A percentile compares a stretch with the other conserved stretches of the same genome.
Evolutionary conservation across 2,888 invertebrate species (phyloP).

Genomic region (Lissocephala sabroskyi): DNA sequence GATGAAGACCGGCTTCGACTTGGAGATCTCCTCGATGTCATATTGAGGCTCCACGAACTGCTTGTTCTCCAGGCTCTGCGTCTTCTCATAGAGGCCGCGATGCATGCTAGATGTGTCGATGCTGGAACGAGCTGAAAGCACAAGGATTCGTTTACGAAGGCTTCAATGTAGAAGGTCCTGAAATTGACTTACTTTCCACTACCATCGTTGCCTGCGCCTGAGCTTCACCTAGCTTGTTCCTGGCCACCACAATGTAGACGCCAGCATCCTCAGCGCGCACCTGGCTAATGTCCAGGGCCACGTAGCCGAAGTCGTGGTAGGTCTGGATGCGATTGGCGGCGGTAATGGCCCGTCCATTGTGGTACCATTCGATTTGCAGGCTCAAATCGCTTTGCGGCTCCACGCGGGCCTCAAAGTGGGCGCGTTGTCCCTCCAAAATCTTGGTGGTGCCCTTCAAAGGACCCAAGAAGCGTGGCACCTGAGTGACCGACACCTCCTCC

Average conservation of each 20-base stretch:
- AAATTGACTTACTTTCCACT: conserved; percentile 84
- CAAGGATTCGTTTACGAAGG: conserved; percentile 11
- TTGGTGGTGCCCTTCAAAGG: conserved; percentile 94
- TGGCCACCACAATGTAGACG: conserved; percentile 92
- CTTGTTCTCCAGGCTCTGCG: conserved; percentile 87
- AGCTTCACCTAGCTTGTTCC: conserved; percentile 92
- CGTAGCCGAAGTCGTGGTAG: conserved; percentile 97
- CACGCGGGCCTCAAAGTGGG: conserved; percentile 95
- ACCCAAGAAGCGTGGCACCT: conserved; percentile 90
- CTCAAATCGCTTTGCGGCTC: conserved; percentile 95
- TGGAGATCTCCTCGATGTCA: conserved; percentile 92
- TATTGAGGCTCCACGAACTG: conserved; percentile 91
- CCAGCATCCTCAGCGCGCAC: conserved; percentile 95
- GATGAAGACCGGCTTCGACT: conserved; percentile 94
- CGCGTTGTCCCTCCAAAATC: conserved; percentile 93
- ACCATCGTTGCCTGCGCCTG: conserved; percentile 87
- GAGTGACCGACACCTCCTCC: conserved; percentile 83
- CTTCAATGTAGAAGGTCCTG: neutral
- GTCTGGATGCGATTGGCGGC: conserved; percentile 93
- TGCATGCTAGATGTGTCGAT: conserved; percentile 95
- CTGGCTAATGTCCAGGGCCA: conserved; percentile 93
- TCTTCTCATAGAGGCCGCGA: conserved; percentile 88
- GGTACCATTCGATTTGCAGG: conserved; percentile 97
- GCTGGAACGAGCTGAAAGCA: conserved; percentile 83
- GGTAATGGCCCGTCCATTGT: conserved; percentile 92